Base-by-base conservation (phyloP, 2,888 invertebrate genomes). In the Drosophila cognata region DNA sequence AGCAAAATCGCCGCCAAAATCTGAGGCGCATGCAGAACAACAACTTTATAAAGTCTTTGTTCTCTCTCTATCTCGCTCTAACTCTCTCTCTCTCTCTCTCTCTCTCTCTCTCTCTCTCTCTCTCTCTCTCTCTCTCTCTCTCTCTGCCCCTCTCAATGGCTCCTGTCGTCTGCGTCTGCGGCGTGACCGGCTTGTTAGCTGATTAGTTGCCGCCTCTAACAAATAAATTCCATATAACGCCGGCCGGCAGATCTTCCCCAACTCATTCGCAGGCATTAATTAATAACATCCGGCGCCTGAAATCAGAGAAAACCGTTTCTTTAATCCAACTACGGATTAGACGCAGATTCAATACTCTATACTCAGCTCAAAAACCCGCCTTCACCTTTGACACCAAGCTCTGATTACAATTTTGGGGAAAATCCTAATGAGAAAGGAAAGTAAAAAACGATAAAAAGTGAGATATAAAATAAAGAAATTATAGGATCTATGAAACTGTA, bases 141-240 rank as follows among this genome's bases (percentile, higher is more conserved):
- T 43, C 36, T 33, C 1, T 56, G n/a, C 10, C 55, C 29, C 43
- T 21, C 35, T 46, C 18, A 28, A 33, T 35, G 56, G 55, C 72
- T 64, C 21, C 64, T 50, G 43, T 48, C 18, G 16, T 38, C 57
- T 55, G 21, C 53, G 70, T 71, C 71, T 82, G 82, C 83, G 83
- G 84, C 87, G 90, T 90, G 89, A 87, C 80, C 77, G 68, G 76
- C 90, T 90, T 86, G 90, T 90, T 87, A 87, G 89, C 90, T 88
- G 87, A 84, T 89, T 89, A 85, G 90, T 71, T 58, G 82, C 75
- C 74, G 82, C 77, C 82, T 90, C 87, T 87, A 87, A 87, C 90
- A 90, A 87, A 77, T 86, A 88, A 88, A 87, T 90, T 88, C 89
- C 87, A 73, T 71, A 88, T 86, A 90, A 88, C 89, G 88, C 90